These are phyloP conservation scores for Agrenia bidenticulata DNA, from an alignment of 2,888 invertebrate species.

Conservation along the genomic window DNA sequence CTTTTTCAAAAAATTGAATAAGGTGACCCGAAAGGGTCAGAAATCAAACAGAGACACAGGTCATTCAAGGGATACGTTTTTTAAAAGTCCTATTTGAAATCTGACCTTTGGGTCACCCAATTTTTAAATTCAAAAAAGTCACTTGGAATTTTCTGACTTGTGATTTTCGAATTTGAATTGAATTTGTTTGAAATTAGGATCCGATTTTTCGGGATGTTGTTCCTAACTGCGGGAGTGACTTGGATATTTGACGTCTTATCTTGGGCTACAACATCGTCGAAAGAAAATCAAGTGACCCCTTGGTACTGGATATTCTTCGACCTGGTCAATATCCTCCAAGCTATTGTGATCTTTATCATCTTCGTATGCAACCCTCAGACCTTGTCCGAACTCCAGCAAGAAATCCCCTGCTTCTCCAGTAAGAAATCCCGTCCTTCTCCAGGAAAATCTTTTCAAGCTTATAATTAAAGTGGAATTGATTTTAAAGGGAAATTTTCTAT, in stretches of 20 bases:
- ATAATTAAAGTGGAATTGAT: no score
- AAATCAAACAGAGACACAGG: no score
- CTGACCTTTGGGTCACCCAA: no score
- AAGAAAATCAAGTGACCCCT: neutral
- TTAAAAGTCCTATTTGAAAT: no score
- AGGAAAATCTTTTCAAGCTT: no score
- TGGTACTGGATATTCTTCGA: slow-evolving; percentile 46
- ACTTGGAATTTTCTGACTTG: no score
- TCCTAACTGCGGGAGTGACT: slow-evolving; percentile 42
- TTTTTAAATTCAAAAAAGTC: no score
- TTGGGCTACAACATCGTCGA: slow-evolving; percentile 24
- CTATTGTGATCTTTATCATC: slow-evolving; percentile 42
- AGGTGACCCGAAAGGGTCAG: no score
- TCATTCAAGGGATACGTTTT: no score
- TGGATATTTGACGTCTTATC: slow-evolving; percentile 47
- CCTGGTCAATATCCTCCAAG: slow-evolving; percentile 42
- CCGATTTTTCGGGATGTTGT: slow-evolving; percentile 39
- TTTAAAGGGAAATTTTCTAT: no score
- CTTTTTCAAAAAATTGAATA: neutral
- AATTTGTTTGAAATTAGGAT: slow-evolving; percentile 20
- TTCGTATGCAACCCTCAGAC: slow-evolving; percentile 46
- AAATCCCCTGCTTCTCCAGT: slow-evolving; percentile 35
- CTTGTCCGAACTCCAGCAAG: slow-evolving; percentile 32
- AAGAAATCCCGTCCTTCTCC: slow-evolving; percentile 3
- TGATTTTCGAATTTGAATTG: no score